Conservation (phyloP, 2,797 vertebrate genomes). For the Tangara arthus region DNA sequence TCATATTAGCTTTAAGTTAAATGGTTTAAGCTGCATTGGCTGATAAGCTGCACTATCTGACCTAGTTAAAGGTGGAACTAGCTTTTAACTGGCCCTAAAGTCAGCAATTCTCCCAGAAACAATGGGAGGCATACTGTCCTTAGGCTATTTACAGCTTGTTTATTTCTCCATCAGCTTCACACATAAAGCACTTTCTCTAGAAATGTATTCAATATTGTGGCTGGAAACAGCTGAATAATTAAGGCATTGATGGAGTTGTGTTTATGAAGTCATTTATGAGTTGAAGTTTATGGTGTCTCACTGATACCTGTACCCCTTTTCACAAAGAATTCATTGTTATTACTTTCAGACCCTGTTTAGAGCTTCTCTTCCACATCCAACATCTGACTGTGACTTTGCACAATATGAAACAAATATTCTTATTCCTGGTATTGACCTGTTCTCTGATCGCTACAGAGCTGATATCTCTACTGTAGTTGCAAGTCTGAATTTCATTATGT, state of each 20-base stretch:
- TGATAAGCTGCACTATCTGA: neutral
- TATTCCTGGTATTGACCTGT: constrained; percentile 87
- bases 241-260: neutral
- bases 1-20: neutral
- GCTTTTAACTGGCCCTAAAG: neutral
- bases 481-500: constrained; percentile 85
- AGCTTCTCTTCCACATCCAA: constrained; percentile 85
- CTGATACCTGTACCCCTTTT: neutral
- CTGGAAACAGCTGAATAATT: neutral
- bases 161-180: neutral
- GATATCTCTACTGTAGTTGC: constrained; percentile 78
- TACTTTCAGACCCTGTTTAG: constrained; percentile 83
- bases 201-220: neutral
- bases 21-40: neutral
- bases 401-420: constrained; percentile 79
- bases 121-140: neutral
- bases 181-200: neutral
- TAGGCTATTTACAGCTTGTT: neutral
- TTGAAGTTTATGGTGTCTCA: neutral
- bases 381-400: constrained; percentile 81
- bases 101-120: neutral
- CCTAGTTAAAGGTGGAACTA: neutral
- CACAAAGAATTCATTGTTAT: neutral
- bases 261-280: neutral
- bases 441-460: constrained; percentile 82